A percentile compares a stretch with the other conserved stretches of the same genome.
These are phyloP conservation scores for Pristiophorus japonicus DNA, from an alignment of 2,113 vertebrate species.

Conservation along the genomic window DNA sequence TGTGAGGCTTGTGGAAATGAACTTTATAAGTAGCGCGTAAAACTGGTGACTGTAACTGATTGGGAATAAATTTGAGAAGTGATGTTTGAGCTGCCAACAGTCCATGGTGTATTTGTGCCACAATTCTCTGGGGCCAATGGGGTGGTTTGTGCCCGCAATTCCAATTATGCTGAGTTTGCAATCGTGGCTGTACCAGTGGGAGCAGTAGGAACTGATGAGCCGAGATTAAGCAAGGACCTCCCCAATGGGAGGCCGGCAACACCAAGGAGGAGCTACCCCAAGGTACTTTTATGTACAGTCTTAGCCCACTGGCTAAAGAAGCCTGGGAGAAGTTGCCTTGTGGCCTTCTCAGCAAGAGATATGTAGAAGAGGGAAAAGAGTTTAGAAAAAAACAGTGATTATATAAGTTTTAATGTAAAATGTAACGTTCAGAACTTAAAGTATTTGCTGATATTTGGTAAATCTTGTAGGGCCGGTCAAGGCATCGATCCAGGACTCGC, in stretches of 20 bases:
- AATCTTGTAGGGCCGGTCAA: conserved; percentile 45
- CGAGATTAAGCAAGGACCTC: neutral
- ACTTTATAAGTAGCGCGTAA: neutral
- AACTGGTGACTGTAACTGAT: no score
- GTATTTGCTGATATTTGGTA: neutral
- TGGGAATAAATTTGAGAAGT: neutral
- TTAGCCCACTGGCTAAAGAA: neutral
- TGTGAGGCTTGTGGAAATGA: neutral
- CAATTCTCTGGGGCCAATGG: neutral
- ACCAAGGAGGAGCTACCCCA: no score
- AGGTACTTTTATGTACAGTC: neutral
- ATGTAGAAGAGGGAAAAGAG: neutral
- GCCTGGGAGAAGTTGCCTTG: neutral
- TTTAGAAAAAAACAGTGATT: neutral
- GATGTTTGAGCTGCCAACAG: neutral
- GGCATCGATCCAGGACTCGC: conserved; percentile 47
- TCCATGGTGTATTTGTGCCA: neutral
- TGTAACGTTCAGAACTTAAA: conserved; percentile 15
- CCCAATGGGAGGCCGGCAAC: neutral
- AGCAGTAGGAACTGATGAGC: neutral
- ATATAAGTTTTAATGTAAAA: neutral
- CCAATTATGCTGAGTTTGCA: neutral
- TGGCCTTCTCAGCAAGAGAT: neutral
- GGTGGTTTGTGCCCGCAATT: neutral
- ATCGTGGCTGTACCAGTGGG: neutral